Conservation (phyloP, 1,140 invertebrate species). For the Hyles euphorbiae region DNA sequence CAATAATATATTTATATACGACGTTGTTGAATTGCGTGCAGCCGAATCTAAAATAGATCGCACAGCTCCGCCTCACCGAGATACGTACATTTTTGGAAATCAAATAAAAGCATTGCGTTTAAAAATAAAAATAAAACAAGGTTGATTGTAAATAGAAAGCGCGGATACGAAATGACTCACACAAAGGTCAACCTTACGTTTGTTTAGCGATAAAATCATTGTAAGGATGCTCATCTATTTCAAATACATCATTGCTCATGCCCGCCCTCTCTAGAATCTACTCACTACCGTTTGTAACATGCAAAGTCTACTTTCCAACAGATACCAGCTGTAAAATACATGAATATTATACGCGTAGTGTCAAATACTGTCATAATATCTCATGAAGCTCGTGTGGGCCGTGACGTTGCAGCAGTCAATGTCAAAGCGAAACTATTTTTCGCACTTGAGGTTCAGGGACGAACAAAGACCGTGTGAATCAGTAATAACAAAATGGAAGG, state of each 20-base stretch:
- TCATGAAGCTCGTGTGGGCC: conserved; percentile 2
- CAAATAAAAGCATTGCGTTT: conserved; percentile 56
- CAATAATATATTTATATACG: conserved; percentile 32
- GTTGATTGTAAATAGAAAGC: conserved; percentile 48
- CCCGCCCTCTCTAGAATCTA: too few species aligned
- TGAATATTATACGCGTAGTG: too few species aligned
- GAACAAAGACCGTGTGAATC: conserved; percentile 5
- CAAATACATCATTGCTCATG: too few species aligned
- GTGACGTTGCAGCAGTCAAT: not conserved
- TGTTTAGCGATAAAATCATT: conserved; percentile 23
- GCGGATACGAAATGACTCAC: conserved; percentile 13
- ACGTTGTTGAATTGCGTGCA: conserved; percentile 48
- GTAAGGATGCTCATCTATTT: too few species aligned
- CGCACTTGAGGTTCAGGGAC: conserved; percentile 2
- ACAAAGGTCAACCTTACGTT: conserved; percentile 42
- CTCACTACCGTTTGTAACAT: too few species aligned
- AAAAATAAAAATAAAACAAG: conserved; percentile 57
- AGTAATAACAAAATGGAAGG: not conserved
- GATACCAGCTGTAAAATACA: too few species aligned
- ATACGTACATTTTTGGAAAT: conserved; percentile 71
- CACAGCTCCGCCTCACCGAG: conserved; percentile 46
- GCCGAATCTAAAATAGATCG: conserved; percentile 57
- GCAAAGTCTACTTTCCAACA: too few species aligned
- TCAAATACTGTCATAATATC: conserved; percentile 6
- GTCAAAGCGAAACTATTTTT: conserved; percentile 2